Evolutionary conservation across 2,888 invertebrate species (phyloP).

Genomic region (Sinelater perroti): DNA sequence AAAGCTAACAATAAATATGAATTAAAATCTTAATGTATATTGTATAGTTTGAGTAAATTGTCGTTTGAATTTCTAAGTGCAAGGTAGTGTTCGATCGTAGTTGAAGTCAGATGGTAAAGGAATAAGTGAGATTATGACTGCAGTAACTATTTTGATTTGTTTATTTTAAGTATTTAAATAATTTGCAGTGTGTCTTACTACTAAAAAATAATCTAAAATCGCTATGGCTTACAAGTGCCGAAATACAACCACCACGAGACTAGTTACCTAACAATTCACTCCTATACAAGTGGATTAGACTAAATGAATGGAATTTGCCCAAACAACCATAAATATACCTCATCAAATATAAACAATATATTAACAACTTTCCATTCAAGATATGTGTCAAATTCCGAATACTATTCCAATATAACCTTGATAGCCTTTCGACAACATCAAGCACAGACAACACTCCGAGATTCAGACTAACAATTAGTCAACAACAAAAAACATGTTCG

Average conservation of each 20-base stretch:
- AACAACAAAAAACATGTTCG: slow-evolving; percentile 7
- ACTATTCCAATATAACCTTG: neutral
- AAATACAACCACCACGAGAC: neutral
- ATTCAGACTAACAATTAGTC: slow-evolving; percentile 9
- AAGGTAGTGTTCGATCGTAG: no score
- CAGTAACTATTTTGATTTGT: no score
- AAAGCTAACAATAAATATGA: no score
- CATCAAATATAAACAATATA: neutral
- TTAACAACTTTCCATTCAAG: neutral
- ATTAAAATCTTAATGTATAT: no score
- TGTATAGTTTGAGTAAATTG: no score
- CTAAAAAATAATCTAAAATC: neutral
- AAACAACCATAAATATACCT: neutral
- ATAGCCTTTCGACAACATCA: slow-evolving; percentile 7
- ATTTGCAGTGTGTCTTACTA: no score
- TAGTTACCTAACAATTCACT: neutral
- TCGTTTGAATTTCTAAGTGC: no score
- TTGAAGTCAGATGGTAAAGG: no score
- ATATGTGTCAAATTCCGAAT: neutral
- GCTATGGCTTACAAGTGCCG: neutral
- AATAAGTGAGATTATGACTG: no score
- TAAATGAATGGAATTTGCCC: neutral
- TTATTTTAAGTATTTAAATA: no score
- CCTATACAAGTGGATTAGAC: neutral
- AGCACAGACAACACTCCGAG: neutral